phyloP scores from a whole-genome alignment of 2,113 vertebrate species.

The Tamias sibiricus region DNA sequence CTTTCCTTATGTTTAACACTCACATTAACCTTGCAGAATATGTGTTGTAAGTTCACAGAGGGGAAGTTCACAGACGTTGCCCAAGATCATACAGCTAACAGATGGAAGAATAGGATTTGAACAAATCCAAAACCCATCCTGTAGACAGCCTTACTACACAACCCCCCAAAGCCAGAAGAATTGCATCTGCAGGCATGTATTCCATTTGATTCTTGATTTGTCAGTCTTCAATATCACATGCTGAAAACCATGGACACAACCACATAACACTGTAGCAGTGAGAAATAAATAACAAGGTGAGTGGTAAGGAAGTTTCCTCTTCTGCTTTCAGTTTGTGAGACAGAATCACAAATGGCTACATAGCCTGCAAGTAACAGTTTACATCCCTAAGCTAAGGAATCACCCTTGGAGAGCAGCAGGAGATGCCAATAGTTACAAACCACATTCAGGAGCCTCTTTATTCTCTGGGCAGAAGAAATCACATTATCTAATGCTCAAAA shows the following conservation, averaged over 20 bases:
- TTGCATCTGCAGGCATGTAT: not conserved
- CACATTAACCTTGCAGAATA: not conserved
- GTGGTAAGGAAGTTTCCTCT: not conserved
- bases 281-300: not conserved
- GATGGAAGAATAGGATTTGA: not conserved
- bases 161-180: not conserved
- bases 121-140: not conserved
- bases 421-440: not conserved
- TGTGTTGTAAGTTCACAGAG: not conserved
- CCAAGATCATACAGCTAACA: not conserved
- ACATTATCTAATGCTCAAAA: not conserved
- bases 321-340: not conserved
- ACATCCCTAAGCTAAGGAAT: not conserved
- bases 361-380: not conserved
- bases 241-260: not conserved
- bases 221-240: not conserved
- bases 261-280: not conserved
- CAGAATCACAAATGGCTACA: not conserved
- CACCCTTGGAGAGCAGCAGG: not conserved
- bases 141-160: not conserved
- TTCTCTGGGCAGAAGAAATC: not conserved
- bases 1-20: not conserved
- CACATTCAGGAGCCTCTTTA: not conserved
- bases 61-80: not conserved
- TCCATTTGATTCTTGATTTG: not conserved